phyloP scores from a whole-genome alignment of 2,888 invertebrate genomes.

The Dasypolia templi region DNA sequence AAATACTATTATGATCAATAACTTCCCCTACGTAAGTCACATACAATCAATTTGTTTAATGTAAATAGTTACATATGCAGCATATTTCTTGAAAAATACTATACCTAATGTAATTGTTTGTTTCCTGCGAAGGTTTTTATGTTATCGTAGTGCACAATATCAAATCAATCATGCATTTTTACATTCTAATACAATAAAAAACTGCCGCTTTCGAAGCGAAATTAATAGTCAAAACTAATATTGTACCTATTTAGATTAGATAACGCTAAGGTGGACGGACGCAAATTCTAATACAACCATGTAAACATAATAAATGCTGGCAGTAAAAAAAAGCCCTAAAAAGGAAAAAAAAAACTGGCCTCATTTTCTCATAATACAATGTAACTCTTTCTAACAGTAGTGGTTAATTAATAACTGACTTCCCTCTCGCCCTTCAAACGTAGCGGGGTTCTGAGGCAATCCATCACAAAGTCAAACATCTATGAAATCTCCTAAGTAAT shows the following conservation, averaged over 20 bases:
- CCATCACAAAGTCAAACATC: constrained; percentile 79
- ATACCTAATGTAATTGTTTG: not conserved
- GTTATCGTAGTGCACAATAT: constrained; percentile 8
- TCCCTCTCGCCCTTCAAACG: constrained; percentile 63
- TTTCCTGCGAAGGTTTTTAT: constrained; percentile 6
- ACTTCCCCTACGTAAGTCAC: constrained; percentile 10
- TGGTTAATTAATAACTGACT: constrained; percentile 68
- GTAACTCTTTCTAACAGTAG: constrained; percentile 55
- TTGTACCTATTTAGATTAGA: constrained; percentile 26
- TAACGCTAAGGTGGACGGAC: constrained; percentile 31
- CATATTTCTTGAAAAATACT: constrained; percentile 19
- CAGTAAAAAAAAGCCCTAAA: constrained; percentile 16
- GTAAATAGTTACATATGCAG: not conserved
- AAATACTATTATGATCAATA: constrained; percentile 21
- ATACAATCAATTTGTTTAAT: constrained; percentile 34
- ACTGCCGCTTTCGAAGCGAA: not conserved
- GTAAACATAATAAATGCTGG: constrained; percentile 43
- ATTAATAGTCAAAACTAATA: constrained; percentile 23
- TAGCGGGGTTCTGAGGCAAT: constrained; percentile 65
- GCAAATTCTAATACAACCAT: constrained; percentile 25
- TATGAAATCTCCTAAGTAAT: constrained; percentile 77
- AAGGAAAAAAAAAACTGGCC: constrained; percentile 29
- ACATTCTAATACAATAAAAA: constrained; percentile 16
- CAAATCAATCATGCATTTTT: constrained; percentile 4
- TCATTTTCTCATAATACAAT: constrained; percentile 37